Evolutionary conservation across 1,140 invertebrate genomes (phyloP).

Genomic region (Phymorhynchus buccinoides): DNA sequence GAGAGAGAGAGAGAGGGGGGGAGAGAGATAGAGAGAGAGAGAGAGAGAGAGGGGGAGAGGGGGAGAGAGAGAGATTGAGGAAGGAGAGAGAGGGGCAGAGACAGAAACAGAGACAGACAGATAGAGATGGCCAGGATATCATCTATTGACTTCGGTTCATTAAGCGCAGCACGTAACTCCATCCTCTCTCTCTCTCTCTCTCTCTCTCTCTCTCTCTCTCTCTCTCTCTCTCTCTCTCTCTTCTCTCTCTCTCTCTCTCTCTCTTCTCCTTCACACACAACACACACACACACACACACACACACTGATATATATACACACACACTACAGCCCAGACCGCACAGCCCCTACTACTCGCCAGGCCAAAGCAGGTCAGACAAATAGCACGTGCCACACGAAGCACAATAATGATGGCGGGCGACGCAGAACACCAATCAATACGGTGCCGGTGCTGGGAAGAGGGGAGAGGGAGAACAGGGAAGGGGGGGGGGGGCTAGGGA

Average conservation of each 20-base stretch:
- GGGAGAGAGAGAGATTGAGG: not conserved
- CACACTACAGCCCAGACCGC: too few relatives aligned
- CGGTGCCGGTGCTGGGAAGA: not conserved
- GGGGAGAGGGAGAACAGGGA: not conserved
- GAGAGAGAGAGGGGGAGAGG: slow-evolving; percentile 10
- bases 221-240: not conserved
- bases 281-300: not conserved
- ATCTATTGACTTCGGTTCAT: not conserved
- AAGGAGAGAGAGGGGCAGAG: not conserved
- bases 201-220: not conserved
- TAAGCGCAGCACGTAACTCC: not conserved
- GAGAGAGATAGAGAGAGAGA: not conserved
- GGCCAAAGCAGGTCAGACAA: not conserved
- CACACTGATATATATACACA: not conserved
- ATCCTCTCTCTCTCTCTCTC: not conserved
- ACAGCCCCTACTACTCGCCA: not conserved
- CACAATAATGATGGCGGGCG: not conserved
- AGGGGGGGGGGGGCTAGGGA: not conserved
- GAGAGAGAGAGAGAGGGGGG: not conserved
- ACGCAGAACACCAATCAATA: not conserved
- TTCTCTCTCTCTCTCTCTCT: not conserved
- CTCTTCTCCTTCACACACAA: too few relatives aligned
- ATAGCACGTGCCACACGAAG: not conserved
- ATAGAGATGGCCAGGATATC: not conserved
- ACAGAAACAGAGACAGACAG: not conserved